Evolutionary conservation across 2,888 invertebrate genomes (phyloP).

Genomic region (Pristionchus mayeri): DNA sequence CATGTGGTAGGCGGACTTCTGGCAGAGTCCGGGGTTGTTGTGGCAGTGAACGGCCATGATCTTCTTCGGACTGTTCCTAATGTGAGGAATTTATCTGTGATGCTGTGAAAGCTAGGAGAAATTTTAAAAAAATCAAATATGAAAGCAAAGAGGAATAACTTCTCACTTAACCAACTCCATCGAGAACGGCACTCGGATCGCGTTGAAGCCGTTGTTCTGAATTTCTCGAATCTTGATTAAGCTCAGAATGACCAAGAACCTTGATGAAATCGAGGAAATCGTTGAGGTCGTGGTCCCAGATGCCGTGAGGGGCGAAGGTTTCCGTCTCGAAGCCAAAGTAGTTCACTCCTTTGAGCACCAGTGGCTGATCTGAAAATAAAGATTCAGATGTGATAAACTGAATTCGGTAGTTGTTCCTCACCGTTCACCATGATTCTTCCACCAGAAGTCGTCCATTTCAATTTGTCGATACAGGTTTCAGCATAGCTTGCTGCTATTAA

Average conservation of each 20-base stretch:
- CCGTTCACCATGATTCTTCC: slow-evolving; percentile 1
- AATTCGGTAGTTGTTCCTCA: background rate
- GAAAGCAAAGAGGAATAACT: background rate
- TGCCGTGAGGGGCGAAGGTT: slow-evolving; percentile 14
- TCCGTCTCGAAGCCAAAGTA: slow-evolving; percentile 45
- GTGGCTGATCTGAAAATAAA: background rate
- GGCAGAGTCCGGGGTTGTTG: slow-evolving; percentile 7
- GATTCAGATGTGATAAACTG: background rate
- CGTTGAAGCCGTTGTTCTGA: slow-evolving; percentile 46
- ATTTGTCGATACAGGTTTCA: background rate
- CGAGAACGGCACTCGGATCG: slow-evolving; percentile 19
- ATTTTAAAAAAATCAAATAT: background rate
- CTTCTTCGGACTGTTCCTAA: background rate
- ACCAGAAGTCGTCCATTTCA: background rate
- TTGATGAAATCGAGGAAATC: background rate
- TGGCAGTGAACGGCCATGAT: slow-evolving; percentile 24
- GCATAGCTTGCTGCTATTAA: background rate
- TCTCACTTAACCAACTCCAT: slow-evolving; percentile 5
- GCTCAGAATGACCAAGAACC: background rate
- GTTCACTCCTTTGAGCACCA: slow-evolving; percentile 23
- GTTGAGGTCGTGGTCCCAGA: background rate
- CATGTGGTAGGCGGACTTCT: background rate
- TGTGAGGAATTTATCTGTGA: background rate
- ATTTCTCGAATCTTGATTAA: background rate
- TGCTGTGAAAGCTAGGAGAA: background rate